Conservation (phyloP, 2,113 vertebrate species). For the Mungos mungo region DNA sequence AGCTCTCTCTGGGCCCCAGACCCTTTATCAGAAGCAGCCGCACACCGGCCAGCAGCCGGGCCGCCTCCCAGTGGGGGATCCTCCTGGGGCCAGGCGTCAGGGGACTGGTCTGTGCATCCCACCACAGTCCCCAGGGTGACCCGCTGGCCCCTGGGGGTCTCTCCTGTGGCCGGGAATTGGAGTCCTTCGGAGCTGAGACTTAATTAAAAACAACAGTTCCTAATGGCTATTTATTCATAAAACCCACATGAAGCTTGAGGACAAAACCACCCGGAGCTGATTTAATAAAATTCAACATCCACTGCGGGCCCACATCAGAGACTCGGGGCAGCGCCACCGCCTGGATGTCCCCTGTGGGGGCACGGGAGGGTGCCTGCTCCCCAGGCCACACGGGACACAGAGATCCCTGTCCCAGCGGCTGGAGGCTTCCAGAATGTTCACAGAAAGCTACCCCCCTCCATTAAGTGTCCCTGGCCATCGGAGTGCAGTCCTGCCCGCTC, state of each 20-base stretch:
- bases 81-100: not conserved
- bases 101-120: rapidly evolving
- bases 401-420: not conserved
- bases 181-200: not conserved
- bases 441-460: not conserved
- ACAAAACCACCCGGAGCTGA: not conserved
- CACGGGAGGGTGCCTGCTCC: not conserved
- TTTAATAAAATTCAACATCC: not conserved
- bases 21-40: rapidly evolving
- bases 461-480: no score
- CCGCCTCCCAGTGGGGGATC: rapidly evolving
- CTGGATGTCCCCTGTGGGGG: rapidly evolving
- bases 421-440: not conserved
- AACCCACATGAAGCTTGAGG: not conserved
- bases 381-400: not conserved
- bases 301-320: rapidly evolving
- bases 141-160: not conserved
- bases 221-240: not conserved
- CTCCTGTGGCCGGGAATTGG: not conserved
- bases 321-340: rapidly evolving
- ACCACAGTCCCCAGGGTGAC: rapidly evolving
- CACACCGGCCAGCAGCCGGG: not conserved
- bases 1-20: not conserved
- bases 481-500: rapidly evolving
- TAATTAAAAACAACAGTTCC: not conserved